Conservation (phyloP, 2,888 invertebrate genomes). For the Drosophila parthenogenetica region DNA sequence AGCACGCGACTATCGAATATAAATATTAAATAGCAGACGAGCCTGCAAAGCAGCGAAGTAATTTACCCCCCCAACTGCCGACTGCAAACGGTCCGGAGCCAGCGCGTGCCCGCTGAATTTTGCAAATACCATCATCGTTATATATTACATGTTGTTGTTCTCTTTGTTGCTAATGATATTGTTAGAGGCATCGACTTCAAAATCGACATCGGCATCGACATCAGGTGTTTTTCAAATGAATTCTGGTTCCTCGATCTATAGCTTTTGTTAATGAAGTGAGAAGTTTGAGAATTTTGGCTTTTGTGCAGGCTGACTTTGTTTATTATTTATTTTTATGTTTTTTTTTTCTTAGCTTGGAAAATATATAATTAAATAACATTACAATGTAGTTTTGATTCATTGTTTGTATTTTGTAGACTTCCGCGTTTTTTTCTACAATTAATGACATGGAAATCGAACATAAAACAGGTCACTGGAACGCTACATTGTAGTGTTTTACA, state of each 20-base stretch:
- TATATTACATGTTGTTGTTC: too few species aligned
- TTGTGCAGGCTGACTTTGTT: slow-evolving; percentile 19
- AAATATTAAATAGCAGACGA: too few species aligned
- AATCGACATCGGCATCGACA: slow-evolving; percentile 17
- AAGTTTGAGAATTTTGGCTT: slow-evolving; percentile 27
- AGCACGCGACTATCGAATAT: too few species aligned
- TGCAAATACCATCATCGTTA: too few species aligned
- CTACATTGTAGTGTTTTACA: not conserved
- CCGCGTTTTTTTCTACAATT: slow-evolving; percentile 42
- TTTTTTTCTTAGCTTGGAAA: slow-evolving; percentile 52
- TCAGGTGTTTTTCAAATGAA: slow-evolving; percentile 62
- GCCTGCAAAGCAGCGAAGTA: too few species aligned
- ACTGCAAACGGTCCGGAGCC: too few species aligned
- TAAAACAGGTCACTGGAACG: slow-evolving; percentile 63
- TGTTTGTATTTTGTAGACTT: slow-evolving; percentile 30
- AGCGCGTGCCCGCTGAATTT: too few species aligned
- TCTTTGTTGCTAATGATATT: slow-evolving; percentile 76
- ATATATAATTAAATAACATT: slow-evolving; percentile 72
- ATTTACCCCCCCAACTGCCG: too few species aligned
- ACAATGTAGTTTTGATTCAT: slow-evolving; percentile 49
- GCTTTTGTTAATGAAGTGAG: slow-evolving; percentile 37
- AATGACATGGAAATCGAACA: slow-evolving; percentile 13
- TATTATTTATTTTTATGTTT: not conserved
- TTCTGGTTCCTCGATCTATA: slow-evolving; percentile 42
- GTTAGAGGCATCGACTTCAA: slow-evolving; percentile 59